These are phyloP conservation scores for Zaprionus capensis DNA, from an alignment of 1,140 invertebrate genomes.

Conservation along the genomic window DNA sequence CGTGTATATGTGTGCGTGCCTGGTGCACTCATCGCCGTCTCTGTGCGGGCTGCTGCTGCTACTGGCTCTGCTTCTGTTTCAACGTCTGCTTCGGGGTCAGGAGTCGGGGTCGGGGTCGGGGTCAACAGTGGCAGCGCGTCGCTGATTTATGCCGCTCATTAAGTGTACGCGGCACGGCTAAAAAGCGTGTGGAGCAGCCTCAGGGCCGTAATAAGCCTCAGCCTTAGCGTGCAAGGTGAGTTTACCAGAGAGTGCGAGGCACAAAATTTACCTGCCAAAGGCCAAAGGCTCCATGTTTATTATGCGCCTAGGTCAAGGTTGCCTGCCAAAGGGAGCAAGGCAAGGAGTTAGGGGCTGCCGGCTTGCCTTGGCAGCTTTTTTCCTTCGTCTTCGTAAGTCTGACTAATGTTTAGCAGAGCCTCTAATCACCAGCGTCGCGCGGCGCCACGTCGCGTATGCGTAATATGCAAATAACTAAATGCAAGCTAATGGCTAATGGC, in stretches of 20 bases:
- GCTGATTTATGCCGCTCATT: slow-evolving; percentile 57
- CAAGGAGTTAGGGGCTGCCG: neutral
- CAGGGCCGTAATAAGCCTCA: slow-evolving; percentile 32
- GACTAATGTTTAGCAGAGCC: slow-evolving; percentile 51
- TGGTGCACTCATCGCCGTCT: slow-evolving; percentile 23
- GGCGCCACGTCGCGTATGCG: slow-evolving; percentile 52
- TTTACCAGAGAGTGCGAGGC: slow-evolving; percentile 32
- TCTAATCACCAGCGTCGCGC: slow-evolving; percentile 5
- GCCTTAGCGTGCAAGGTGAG: slow-evolving; percentile 43
- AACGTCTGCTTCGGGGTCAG: slow-evolving; percentile 26
- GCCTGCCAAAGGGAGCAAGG: neutral
- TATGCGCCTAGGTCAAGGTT: slow-evolving; percentile 64
- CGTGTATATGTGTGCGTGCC: slow-evolving; percentile 24
- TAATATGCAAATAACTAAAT: slow-evolving; percentile 73
- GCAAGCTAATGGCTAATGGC: slow-evolving; percentile 40
- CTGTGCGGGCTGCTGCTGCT: neutral
- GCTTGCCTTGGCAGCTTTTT: slow-evolving; percentile 6
- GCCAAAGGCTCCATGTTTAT: slow-evolving; percentile 35
- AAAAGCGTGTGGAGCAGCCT: slow-evolving; percentile 16
- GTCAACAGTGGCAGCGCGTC: slow-evolving; percentile 23
- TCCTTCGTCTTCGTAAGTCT: slow-evolving; percentile 31
- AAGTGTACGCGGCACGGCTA: slow-evolving; percentile 15
- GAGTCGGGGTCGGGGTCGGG: slow-evolving; percentile 22
- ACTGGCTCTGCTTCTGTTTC: neutral
- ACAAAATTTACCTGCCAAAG: slow-evolving; percentile 29